Evolutionary conservation across 2,888 invertebrate genomes (phyloP).

Genomic region (Parnassius smintheus): DNA sequence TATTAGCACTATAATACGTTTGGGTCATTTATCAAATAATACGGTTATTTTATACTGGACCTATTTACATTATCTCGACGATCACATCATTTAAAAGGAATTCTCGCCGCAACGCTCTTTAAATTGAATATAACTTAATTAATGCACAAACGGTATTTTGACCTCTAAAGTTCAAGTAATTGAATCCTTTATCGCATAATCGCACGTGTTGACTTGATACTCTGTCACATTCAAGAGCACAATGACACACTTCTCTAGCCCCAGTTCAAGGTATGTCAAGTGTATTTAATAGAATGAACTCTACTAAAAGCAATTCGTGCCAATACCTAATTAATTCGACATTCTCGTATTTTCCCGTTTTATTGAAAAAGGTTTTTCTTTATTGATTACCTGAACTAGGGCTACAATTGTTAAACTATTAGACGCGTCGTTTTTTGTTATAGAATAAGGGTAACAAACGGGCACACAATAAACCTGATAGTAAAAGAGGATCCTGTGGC

Average conservation of each 20-base stretch:
- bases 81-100: conserved; percentile 36
- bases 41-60: no score
- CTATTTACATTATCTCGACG: neutral
- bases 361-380: no score
- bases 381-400: no score
- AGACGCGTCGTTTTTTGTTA: no score
- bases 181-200: conserved; percentile 1
- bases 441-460: no score
- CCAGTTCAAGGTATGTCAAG: conserved; percentile 45
- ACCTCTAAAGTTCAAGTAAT: neutral
- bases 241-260: conserved; percentile 39
- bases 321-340: conserved; percentile 14
- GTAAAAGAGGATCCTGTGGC: no score
- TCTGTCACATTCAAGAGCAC: conserved; percentile 14
- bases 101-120: conserved; percentile 25
- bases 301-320: conserved; percentile 17
- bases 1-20: no score
- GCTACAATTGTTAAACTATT: no score
- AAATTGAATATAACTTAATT: conserved; percentile 18
- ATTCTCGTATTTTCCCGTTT: conserved; percentile 14
- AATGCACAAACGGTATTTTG: conserved; percentile 5
- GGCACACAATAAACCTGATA: no score
- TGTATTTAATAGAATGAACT: conserved; percentile 34
- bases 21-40: no score
- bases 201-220: conserved; percentile 1